Percentiles rank a stretch among this genome's conserved stretches.
These are phyloP conservation scores for Actias luna DNA, from an alignment of 2,888 invertebrate genomes.

Conservation along the genomic window DNA sequence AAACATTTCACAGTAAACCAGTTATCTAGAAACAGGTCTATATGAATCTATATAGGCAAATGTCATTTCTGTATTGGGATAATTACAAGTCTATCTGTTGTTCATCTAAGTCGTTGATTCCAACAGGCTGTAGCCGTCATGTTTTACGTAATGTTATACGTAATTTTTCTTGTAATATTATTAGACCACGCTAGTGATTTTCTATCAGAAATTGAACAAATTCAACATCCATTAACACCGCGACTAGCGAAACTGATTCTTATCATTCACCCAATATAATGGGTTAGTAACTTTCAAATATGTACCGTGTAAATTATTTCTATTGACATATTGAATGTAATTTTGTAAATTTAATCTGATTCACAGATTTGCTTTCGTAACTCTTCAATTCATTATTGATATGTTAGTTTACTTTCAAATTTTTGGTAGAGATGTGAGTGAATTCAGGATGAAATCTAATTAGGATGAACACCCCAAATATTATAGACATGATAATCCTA, in stretches of 20 bases:
- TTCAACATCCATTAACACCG: background rate
- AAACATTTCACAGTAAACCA: slow-evolving; percentile 18
- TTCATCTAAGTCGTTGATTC: background rate
- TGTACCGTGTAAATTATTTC: slow-evolving; percentile 14
- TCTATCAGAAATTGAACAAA: background rate
- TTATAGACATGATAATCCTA: background rate
- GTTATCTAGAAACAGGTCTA: slow-evolving; percentile 11
- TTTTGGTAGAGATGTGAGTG: background rate
- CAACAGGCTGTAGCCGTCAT: background rate
- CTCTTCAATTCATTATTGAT: no score
- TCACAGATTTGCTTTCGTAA: no score
- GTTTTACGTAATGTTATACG: background rate
- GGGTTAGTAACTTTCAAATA: no score
- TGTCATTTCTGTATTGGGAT: background rate
- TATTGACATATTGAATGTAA: slow-evolving; percentile 19
- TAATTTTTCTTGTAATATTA: background rate
- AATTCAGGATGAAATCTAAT: background rate
- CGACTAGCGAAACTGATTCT: background rate
- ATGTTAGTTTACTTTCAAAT: slow-evolving; percentile 23
- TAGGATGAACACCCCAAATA: no score
- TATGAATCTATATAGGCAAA: background rate
- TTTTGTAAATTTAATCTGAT: slow-evolving; percentile 19
- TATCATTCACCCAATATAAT: background rate
- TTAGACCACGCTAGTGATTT: background rate
- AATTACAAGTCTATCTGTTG: background rate